Conservation (phyloP, 92 coral and sea anemone species). For the Parazoanthus darwini region DNA sequence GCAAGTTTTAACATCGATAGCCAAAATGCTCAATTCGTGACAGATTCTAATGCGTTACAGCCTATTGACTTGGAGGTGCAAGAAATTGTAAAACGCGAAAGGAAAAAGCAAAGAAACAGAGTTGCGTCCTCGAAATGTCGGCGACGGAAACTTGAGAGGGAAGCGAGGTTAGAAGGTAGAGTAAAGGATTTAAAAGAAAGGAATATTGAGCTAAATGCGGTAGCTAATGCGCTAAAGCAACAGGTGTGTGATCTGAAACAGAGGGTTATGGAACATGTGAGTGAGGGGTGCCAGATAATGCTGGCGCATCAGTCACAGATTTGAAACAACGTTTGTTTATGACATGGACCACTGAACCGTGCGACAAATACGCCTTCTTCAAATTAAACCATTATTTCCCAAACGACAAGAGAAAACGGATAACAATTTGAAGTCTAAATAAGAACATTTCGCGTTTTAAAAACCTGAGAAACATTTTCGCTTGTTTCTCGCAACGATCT, state of each 20-base stretch:
- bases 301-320: constrained; percentile 90
- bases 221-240: constrained; percentile 95
- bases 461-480: not conserved
- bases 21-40: constrained; percentile 66
- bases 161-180: constrained; percentile 85
- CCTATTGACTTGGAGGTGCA: constrained; percentile 98
- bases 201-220: constrained; percentile 92
- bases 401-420: not conserved
- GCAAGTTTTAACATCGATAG: constrained; percentile 80
- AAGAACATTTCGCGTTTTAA: not conserved
- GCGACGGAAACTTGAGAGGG: constrained; percentile 93
- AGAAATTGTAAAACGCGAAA: constrained; percentile 96
- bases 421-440: not conserved
- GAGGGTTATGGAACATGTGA: constrained; percentile 98
- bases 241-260: constrained; percentile 98
- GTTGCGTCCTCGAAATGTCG: constrained; percentile 99
- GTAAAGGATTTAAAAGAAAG: constrained; percentile 92
- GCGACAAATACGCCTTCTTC: constrained; percentile 8
- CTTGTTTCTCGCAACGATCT: constrained; percentile 7
- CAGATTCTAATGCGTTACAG: constrained; percentile 75
- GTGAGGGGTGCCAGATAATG: constrained; percentile 99
- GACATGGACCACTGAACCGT: constrained; percentile 26
- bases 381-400: constrained; percentile 3
- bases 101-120: constrained; percentile 96
- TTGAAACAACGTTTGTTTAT: constrained; percentile 50